phyloP scores from a whole-genome alignment of 2,113 vertebrate species.

The Thalassarche chlororhynchos region DNA sequence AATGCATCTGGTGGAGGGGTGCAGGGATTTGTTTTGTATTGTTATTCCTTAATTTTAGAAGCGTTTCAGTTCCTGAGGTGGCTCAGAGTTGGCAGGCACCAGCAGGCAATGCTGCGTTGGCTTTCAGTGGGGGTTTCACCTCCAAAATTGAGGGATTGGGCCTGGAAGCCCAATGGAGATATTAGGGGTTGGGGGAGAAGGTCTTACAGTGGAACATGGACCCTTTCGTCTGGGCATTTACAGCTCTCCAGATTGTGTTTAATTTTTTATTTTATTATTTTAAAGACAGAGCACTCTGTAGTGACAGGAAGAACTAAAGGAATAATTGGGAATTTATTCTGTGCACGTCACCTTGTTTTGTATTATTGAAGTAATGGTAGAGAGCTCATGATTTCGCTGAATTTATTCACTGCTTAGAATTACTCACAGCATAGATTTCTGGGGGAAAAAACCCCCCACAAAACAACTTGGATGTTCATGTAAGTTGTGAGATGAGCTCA shows the following conservation, averaged over 20 bases:
- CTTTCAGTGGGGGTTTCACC: background rate
- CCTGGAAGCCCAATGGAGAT: background rate
- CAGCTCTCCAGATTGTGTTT: background rate
- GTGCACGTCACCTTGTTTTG: background rate
- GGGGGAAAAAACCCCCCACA: background rate
- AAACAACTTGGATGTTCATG: background rate
- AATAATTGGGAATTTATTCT: background rate
- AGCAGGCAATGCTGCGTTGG: background rate
- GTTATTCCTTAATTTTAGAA: background rate
- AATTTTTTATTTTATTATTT: background rate
- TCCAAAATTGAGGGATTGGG: background rate
- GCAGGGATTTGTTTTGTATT: background rate
- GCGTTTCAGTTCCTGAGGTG: background rate
- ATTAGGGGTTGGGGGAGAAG: background rate
- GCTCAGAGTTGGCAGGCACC: background rate
- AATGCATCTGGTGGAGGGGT: background rate
- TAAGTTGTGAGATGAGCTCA: background rate
- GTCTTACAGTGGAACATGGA: background rate
- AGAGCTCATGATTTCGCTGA: background rate
- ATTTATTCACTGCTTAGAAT: slow-evolving; percentile 3
- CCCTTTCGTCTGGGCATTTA: background rate
- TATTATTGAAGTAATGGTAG: background rate
- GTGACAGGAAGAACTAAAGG: background rate
- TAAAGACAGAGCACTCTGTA: background rate
- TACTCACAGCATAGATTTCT: background rate